Base-by-base conservation (phyloP, 2,113 vertebrate genomes). In the Microtus oregoni region DNA sequence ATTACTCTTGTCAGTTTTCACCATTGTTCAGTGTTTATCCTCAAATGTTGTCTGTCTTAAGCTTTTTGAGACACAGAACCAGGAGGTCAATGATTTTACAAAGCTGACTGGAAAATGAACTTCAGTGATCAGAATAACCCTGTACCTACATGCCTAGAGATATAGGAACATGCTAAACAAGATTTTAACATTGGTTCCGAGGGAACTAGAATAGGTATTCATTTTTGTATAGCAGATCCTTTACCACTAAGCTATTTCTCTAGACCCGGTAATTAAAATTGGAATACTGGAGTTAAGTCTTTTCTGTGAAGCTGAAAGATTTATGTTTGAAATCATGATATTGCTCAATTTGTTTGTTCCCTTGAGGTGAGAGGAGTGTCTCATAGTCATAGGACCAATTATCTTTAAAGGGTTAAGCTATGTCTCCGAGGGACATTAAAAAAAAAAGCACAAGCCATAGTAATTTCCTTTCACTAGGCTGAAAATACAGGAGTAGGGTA, bases 71-170 rank as follows among this genome's bases (percentile, higher is more conserved):
- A 65, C 38, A 63, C 4, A 44, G 38, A 85, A 86, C 38, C 1
- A 22, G 15, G 30, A 67, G 2, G 28, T 11, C 28, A 67, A 6
- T 4, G 1, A 20, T 67, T 32, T 22, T 5, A 32, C 5, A 9
- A 47, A 14, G 26, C 38, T 32, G 26, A 1, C 26, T 20, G 15
- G 14, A 28, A 63, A 85, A 65, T 65, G 58, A 30, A 85, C 38
- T 44, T 28, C 26, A 65, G 38, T 38, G 15, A 30, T 32, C n/a
- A 44, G 8, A 4, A 61, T 63, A 26, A 17, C 3, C 6, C 7
- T 19, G 1, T 41, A 0, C n/a, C 13, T 63, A 7, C 24, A 19
- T 41, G 7, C 14, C 1, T 41, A 30, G 14, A 38, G 14, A 14
- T 12, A 5, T 14, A 83, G n/a, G 7, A 28, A 7, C n/a, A 28